Percentiles rank a stretch among this genome's conserved stretches.
Conservation (phyloP, 2,888 invertebrate species). For the Sinhomidia bicolor region DNA sequence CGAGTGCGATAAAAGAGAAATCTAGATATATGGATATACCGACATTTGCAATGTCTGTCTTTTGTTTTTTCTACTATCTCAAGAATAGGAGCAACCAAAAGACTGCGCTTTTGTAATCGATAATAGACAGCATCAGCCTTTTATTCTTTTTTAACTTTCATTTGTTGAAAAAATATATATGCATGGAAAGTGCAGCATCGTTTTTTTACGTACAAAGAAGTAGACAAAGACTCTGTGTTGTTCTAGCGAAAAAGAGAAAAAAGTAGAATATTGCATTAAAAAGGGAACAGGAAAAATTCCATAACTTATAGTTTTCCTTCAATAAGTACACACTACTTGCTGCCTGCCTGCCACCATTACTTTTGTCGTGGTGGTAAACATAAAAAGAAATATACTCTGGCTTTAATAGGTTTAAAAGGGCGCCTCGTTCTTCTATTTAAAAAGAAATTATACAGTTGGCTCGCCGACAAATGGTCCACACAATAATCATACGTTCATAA, state of each 20-base stretch:
- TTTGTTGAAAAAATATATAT: background rate
- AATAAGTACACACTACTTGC: background rate
- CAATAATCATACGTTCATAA: slow-evolving; percentile 10
- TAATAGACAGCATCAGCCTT: background rate
- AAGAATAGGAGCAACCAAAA: background rate
- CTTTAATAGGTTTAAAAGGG: slow-evolving; percentile 45
- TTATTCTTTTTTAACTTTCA: background rate
- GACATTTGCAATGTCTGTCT: background rate
- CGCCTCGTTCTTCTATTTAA: slow-evolving; percentile 33
- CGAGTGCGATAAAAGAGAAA: background rate
- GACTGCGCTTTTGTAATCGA: background rate
- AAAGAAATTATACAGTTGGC: slow-evolving; percentile 51
- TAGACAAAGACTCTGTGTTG: background rate
- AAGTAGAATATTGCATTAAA: background rate
- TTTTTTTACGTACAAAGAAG: background rate
- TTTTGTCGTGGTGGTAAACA: background rate
- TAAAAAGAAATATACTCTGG: slow-evolving; percentile 19
- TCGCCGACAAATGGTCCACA: slow-evolving; percentile 26
- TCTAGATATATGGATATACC: too few species aligned
- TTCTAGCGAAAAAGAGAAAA: background rate
- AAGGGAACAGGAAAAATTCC: background rate
- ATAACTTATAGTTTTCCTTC: background rate
- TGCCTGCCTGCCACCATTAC: background rate
- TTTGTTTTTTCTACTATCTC: background rate
- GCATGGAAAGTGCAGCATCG: slow-evolving; percentile 23